Conservation (phyloP, 2,113 vertebrate genomes). For the Sigmodon hispidus region DNA sequence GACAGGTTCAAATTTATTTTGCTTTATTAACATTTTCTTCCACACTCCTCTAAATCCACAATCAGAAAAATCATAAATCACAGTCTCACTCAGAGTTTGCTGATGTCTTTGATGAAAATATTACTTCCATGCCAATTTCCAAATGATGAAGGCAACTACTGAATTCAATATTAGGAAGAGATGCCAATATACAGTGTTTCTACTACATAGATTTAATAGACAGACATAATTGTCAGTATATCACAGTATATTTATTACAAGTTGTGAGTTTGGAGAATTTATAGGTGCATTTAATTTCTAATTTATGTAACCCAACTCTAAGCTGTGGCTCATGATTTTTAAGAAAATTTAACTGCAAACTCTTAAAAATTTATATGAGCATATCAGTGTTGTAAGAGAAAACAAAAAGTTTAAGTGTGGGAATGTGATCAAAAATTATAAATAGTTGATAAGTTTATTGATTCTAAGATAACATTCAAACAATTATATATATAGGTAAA, state of each 20-base stretch:
- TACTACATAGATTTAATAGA: not conserved
- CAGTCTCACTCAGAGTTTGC: not conserved
- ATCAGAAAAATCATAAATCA: slow-evolving; percentile 30
- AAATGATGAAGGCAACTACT: not conserved
- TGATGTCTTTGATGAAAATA: slow-evolving; percentile 20
- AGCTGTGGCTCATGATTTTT: not conserved
- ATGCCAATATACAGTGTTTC: not conserved
- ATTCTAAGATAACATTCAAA: not conserved
- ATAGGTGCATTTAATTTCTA: not conserved
- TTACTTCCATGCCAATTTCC: not conserved
- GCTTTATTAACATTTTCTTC: slow-evolving; percentile 53
- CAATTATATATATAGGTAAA: not conserved
- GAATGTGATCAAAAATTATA: not conserved
- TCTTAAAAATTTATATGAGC: not conserved
- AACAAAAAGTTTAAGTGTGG: not conserved
- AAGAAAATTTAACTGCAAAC: not conserved
- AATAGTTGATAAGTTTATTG: too few relatives aligned
- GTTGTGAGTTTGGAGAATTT: not conserved
- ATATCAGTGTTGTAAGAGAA: not conserved
- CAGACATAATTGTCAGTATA: not conserved
- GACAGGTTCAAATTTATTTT: slow-evolving; percentile 20
- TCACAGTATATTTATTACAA: slow-evolving; percentile 5
- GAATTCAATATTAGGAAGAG: not conserved
- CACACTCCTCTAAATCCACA: slow-evolving; percentile 14
- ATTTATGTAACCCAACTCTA: not conserved